Evolutionary conservation across 2,797 vertebrate species (phyloP).

Genomic region (Loriculus beryllinus): DNA sequence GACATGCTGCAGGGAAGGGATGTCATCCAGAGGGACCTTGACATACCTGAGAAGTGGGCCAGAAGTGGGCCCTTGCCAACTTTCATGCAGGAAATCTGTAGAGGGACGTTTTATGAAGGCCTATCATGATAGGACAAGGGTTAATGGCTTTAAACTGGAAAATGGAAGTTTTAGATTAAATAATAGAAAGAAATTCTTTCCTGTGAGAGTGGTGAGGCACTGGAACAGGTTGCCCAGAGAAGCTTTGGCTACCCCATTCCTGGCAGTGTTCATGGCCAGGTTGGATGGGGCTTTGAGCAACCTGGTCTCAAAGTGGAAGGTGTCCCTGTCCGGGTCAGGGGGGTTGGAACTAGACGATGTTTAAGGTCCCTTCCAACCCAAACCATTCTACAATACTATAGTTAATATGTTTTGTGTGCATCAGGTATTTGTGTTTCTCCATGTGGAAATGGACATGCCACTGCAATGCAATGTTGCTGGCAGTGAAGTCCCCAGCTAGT

Average conservation of each 20-base stretch:
- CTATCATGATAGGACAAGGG: neutral
- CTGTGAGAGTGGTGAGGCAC: neutral
- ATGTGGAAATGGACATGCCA: neutral
- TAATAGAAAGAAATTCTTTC: neutral
- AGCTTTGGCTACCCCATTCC: neutral
- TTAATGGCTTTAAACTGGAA: neutral
- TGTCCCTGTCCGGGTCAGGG: neutral
- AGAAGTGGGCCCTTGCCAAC: neutral
- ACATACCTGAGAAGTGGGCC: neutral
- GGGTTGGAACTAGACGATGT: neutral
- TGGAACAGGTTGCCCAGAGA: neutral
- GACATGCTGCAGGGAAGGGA: neutral
- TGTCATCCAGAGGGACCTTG: neutral
- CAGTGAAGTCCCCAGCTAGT: accelerated
- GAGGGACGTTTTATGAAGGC: neutral
- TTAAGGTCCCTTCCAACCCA: neutral
- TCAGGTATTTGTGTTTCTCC: neutral
- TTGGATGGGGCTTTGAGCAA: neutral
- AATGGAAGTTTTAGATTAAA: neutral
- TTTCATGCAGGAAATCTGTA: neutral
- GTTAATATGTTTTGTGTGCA: neutral
- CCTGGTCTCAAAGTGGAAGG: neutral
- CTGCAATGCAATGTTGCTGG: neutral
- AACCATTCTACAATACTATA: neutral
- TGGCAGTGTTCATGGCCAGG: neutral